Conservation (phyloP, 2,888 invertebrate genomes). For the Tinea semifulvella region DNA sequence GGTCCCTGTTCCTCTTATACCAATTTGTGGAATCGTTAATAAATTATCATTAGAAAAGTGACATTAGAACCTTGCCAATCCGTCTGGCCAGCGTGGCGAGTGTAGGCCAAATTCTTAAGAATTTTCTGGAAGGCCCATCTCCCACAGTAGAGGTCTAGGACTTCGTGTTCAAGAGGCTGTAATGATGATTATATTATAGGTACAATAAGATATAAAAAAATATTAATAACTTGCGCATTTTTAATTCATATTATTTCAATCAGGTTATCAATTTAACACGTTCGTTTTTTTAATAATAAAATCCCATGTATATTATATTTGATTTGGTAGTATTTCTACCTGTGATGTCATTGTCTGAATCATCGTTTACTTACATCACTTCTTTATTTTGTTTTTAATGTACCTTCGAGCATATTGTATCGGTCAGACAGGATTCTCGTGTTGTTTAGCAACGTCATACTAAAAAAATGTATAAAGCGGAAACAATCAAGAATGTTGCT, state of each 20-base stretch:
- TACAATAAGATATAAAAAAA: no score
- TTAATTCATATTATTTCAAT: not conserved
- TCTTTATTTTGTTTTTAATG: conserved; percentile 5
- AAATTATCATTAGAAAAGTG: no score
- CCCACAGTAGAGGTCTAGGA: no score
- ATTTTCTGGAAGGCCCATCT: no score
- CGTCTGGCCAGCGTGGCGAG: no score
- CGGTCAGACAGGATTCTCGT: conserved; percentile 5
- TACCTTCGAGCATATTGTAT: conserved; percentile 9
- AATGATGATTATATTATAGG: no score
- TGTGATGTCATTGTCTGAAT: conserved; percentile 11
- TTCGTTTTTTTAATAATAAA: not conserved
- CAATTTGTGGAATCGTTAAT: no score
- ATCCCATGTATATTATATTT: not conserved
- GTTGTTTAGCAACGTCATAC: not conserved
- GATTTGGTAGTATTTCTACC: conserved; percentile 6
- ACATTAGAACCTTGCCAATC: no score
- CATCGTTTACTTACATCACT: conserved; percentile 11
- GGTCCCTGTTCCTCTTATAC: no score
- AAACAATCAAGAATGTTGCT: no score
- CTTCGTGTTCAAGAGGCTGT: no score
- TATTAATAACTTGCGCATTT: not conserved
- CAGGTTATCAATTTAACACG: conserved; percentile 1
- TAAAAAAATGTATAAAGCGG: conserved; percentile 1
- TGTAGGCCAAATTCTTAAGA: no score